phyloP scores from a whole-genome alignment of 2,888 invertebrate species.

The Hirtodrosophila confusa region DNA sequence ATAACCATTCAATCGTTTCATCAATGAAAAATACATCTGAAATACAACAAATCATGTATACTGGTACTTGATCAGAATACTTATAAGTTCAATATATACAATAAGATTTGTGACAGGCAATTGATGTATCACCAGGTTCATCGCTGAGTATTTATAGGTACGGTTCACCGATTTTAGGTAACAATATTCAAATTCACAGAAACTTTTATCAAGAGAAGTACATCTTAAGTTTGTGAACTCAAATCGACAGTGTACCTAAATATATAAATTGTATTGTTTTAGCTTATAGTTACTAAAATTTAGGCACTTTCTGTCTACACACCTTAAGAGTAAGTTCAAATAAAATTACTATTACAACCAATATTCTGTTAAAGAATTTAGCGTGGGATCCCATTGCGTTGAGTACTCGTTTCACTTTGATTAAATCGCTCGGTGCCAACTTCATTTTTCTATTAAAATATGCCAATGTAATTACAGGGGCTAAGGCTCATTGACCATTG shows the following conservation, averaged over 20 bases:
- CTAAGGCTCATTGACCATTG: no score
- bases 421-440: no score
- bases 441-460: no score
- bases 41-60: no score
- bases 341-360: neutral
- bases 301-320: neutral
- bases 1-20: no score
- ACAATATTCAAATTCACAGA: conserved; percentile 17
- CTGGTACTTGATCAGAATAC: no score
- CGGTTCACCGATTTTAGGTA: conserved; percentile 40
- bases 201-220: conserved; percentile 2
- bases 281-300: no score
- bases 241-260: conserved; percentile 15
- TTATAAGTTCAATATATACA: conserved; percentile 6
- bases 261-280: neutral
- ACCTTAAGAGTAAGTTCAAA: neutral
- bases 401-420: neutral
- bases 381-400: neutral
- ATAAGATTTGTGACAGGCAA: conserved; percentile 1
- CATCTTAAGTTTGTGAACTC: conserved; percentile 45
- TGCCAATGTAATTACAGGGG: no score
- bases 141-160: conserved; percentile 29
- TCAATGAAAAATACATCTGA: no score
- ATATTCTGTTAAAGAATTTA: neutral
- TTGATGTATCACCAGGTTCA: conserved; percentile 6